phyloP scores from a whole-genome alignment of 1,140 invertebrate genomes.

The Euura lappo region DNA sequence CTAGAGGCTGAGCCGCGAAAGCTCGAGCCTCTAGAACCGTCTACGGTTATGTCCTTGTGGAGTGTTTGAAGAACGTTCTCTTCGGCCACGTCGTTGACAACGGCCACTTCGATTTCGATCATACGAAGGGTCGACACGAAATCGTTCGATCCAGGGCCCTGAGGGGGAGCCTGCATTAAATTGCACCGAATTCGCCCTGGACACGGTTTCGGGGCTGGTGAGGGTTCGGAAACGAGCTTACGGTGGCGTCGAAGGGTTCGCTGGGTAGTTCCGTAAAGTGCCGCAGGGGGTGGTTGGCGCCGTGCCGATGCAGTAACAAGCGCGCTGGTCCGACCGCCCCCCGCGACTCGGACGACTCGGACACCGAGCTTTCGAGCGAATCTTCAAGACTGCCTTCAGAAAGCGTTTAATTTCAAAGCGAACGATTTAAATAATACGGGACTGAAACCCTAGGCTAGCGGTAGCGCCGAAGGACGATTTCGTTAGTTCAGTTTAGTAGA shows the following conservation, averaged over 20 bases:
- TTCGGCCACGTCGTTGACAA: not conserved
- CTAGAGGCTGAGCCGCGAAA: too few relatives aligned
- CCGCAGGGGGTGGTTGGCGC: constrained; percentile 55
- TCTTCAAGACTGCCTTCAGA: constrained; percentile 43
- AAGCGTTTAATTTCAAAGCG: constrained; percentile 20
- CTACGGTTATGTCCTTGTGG: too few relatives aligned
- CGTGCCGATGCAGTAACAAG: constrained; percentile 54
- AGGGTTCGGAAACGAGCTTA: constrained; percentile 28
- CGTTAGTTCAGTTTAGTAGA: not conserved
- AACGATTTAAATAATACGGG: not conserved
- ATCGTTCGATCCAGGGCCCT: not conserved
- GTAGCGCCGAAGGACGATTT: not conserved
- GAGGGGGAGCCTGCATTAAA: not conserved
- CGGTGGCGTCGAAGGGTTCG: constrained; percentile 37
- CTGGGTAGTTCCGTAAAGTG: constrained; percentile 46
- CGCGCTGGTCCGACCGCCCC: constrained; percentile 52
- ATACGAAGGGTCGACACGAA: not conserved
- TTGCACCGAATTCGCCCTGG: constrained; percentile 13
- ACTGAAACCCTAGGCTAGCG: not conserved
- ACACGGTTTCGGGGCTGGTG: constrained; percentile 29
- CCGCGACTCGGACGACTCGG: constrained; percentile 41
- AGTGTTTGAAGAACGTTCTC: not conserved
- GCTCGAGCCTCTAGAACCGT: too few relatives aligned
- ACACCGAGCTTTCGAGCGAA: constrained; percentile 32
- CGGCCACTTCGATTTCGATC: not conserved